These are phyloP conservation scores for Pemphredon lugubris DNA, from an alignment of 2,888 invertebrate genomes.

Conservation along the genomic window DNA sequence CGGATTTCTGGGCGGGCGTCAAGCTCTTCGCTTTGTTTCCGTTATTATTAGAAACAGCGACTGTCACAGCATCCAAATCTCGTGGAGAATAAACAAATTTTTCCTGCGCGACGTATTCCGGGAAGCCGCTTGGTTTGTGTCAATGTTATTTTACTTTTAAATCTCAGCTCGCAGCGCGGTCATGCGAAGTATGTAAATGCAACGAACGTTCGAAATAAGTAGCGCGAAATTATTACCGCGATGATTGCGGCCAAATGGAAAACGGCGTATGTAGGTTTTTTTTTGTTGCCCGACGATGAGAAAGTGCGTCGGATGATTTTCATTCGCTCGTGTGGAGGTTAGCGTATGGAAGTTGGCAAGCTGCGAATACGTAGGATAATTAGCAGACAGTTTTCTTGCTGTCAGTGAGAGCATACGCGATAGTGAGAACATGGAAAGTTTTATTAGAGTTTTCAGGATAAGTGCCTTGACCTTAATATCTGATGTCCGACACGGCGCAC, in stretches of 20 bases:
- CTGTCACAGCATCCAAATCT: constrained; percentile 28
- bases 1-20: constrained; percentile 44
- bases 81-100: constrained; percentile 13
- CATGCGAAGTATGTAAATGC: background rate
- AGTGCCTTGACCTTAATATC: too few species aligned
- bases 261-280: constrained; percentile 45
- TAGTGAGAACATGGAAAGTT: constrained; percentile 40
- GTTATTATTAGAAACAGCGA: constrained; percentile 54
- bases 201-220: constrained; percentile 11
- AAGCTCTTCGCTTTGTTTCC: constrained; percentile 46
- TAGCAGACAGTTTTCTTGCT: constrained; percentile 37
- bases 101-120: background rate
- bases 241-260: constrained; percentile 27
- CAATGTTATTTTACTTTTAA: background rate
- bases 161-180: too few species aligned
- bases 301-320: constrained; percentile 52
- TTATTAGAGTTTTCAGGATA: constrained; percentile 1
- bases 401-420: constrained; percentile 19
- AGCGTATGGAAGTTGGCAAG: background rate
- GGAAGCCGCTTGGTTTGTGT: background rate
- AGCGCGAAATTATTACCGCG: constrained; percentile 24
- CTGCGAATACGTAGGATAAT: constrained; percentile 28
- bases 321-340: constrained; percentile 20
- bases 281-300: constrained; percentile 50
- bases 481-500: too few species aligned